Base-by-base conservation (phyloP, 2,797 vertebrate genomes). In the Ambastaia sidthimunki region DNA sequence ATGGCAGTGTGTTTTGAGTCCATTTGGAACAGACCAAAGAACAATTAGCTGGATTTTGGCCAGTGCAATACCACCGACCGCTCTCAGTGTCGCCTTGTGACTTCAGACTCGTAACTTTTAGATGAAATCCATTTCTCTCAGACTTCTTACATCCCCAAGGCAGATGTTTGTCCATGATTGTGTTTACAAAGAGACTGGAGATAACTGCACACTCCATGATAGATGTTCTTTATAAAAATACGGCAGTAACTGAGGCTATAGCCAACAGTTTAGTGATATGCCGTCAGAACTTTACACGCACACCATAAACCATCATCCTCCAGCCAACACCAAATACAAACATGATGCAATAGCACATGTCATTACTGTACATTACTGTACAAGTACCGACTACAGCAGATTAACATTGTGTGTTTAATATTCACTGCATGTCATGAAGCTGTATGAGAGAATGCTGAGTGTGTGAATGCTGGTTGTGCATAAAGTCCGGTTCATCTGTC, bases 121-220 rank as follows among this genome's bases (percentile, higher is more conserved):
- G 67, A 78, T 78, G 67, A 78, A 78, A 78, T 62, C 67, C 76
- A 78, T 78, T 55, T 41, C 55, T 78, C 67, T 78, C 41, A 62
- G 15, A 69, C 54, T 59, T 25, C 28, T 34, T 34, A n/a, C 12
- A 62, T 23, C 55, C 76, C 67, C 25, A 28, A 63, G 84, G 87
- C 84, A 15, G 74, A 80, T 78, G 78, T 81, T 81, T 86, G 87
- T 84, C 68, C 79, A 83, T 77, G 81, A 82, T 75, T 82, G 66
- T 57, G 63, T 82, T 62, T 55, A 50, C 19, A 74, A 77, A 69
- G 63, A 31, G 63, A 54, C 52, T 66, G 25, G 60, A 60, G 60
- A 3, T 25, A 74, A 73, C 23, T 12, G 44, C 70, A 78, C 66
- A 69, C 15, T 66, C 31, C 74, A 82, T 74, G 50, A 71, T 78